Conservation (phyloP, 2,888 invertebrate species). For the Polia nebulosa region DNA sequence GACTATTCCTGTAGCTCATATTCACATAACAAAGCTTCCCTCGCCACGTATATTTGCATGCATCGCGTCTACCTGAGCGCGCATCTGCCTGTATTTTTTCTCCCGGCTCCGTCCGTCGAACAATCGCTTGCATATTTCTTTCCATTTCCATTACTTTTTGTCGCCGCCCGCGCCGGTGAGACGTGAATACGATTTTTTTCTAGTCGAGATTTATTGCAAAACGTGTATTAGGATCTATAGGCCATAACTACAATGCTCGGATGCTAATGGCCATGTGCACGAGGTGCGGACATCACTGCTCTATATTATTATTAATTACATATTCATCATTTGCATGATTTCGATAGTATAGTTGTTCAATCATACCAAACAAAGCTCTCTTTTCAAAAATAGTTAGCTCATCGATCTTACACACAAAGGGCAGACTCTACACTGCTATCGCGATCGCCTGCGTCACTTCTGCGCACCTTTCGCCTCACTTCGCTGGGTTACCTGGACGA, state of each 20-base stretch:
- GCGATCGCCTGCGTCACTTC: slow-evolving; percentile 1
- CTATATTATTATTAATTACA: slow-evolving; percentile 1
- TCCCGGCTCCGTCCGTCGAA: slow-evolving; percentile 69
- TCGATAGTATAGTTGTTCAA: neutral
- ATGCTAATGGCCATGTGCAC: slow-evolving; percentile 48
- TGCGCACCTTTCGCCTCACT: neutral
- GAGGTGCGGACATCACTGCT: slow-evolving; percentile 16
- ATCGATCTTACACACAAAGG: too few relatives aligned
- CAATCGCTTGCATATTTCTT: slow-evolving; percentile 81
- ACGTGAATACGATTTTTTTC: slow-evolving; percentile 77
- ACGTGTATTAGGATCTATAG: slow-evolving; percentile 57
- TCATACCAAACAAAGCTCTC: neutral
- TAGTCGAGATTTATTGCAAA: slow-evolving; percentile 78
- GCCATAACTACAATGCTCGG: slow-evolving; percentile 55
- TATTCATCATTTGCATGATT: neutral
- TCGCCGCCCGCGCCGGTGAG: slow-evolving; percentile 58
- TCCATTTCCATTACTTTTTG: slow-evolving; percentile 75
- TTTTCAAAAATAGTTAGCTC: neutral
- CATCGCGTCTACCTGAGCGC: slow-evolving; percentile 78
- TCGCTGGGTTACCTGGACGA: neutral
- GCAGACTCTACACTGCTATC: neutral
- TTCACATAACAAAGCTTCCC: slow-evolving; percentile 17
- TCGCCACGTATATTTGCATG: slow-evolving; percentile 76
- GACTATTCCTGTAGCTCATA: too few relatives aligned
- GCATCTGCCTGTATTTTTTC: slow-evolving; percentile 75